A percentile compares a stretch with the other conserved stretches of the same genome.
Conservation (phyloP, 2,113 vertebrate genomes). For the Pelmatolapia mariae region DNA sequence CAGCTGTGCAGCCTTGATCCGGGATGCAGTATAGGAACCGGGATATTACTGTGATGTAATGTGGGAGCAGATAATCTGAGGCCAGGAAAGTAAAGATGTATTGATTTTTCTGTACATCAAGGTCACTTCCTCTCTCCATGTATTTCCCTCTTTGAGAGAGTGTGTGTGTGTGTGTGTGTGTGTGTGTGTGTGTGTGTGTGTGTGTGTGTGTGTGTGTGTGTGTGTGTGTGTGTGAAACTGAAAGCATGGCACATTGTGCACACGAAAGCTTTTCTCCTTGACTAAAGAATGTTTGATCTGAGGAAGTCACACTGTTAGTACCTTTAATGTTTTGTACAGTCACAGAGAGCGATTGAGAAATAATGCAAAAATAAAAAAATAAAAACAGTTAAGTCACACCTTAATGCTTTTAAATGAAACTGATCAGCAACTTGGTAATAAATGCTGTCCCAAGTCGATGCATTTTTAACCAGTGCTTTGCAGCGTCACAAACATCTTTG, state of each 20-base stretch:
- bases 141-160: not conserved
- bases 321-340: not conserved
- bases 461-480: not conserved
- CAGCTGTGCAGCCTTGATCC: not conserved
- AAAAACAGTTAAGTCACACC: not conserved
- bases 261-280: not conserved
- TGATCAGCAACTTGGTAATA: not conserved
- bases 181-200: not conserved
- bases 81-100: not conserved
- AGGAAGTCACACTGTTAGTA: not conserved
- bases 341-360: not conserved
- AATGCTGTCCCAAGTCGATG: not conserved
- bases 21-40: not conserved
- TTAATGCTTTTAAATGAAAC: not conserved
- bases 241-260: not conserved
- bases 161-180: not conserved
- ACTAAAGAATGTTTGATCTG: not conserved
- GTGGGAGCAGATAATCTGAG: constrained; percentile 8
- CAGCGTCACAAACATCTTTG: not conserved
- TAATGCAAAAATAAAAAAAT: not conserved
- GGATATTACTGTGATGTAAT: constrained; percentile 9
- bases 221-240: not conserved
- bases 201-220: not conserved
- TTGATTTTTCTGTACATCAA: constrained; percentile 27
- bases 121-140: not conserved